These are phyloP conservation scores for Solenopsis invicta DNA, from an alignment of 1,140 invertebrate genomes.

Conservation along the genomic window DNA sequence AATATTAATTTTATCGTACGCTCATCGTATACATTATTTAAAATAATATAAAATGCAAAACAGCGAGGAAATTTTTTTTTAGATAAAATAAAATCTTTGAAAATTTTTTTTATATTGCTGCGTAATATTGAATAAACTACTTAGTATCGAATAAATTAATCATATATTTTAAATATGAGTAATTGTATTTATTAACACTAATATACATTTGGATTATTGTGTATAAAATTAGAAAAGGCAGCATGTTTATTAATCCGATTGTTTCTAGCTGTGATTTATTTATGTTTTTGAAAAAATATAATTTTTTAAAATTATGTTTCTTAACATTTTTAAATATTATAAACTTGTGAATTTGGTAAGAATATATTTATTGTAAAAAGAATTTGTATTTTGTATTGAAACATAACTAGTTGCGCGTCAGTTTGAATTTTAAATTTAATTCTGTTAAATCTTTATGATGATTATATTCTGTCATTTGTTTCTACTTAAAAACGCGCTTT, in stretches of 20 bases:
- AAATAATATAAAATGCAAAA: background rate
- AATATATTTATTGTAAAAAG: background rate
- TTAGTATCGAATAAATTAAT: slow-evolving; percentile 5
- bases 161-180: background rate
- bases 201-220: background rate
- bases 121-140: background rate
- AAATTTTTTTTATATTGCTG: background rate
- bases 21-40: background rate
- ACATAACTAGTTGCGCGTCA: background rate
- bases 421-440: background rate
- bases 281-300: background rate
- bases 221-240: background rate
- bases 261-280: background rate
- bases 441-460: background rate
- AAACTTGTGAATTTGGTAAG: background rate
- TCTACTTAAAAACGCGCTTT: background rate
- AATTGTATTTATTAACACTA: background rate
- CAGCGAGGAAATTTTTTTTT: background rate
- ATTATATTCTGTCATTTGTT: background rate
- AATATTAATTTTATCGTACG: background rate
- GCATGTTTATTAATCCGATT: background rate
- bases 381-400: background rate
- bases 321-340: background rate
- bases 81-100: background rate
- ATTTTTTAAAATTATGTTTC: background rate